Evolutionary conservation across 2,797 vertebrate genomes (phyloP).

Genomic region (Gila robusta): DNA sequence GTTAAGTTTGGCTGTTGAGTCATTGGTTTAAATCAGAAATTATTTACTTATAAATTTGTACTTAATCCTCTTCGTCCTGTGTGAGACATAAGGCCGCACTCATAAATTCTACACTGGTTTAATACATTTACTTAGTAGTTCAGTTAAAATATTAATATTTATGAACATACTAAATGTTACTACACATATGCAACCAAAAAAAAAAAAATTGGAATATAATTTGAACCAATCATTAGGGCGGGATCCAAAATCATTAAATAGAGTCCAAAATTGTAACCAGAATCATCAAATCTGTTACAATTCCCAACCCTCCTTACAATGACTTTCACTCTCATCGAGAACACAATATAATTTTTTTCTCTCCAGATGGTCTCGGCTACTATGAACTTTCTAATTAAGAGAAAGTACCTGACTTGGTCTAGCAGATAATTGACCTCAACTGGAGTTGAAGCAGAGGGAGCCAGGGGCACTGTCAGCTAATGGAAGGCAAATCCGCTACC

Average conservation of each 20-base stretch:
- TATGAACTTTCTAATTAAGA: slow-evolving; percentile 66
- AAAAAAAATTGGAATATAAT: background rate
- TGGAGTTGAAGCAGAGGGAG: slow-evolving; percentile 77
- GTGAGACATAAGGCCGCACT: too few relatives aligned
- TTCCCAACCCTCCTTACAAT: background rate
- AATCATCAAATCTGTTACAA: background rate
- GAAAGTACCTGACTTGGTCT: slow-evolving; percentile 64
- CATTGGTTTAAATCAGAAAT: background rate
- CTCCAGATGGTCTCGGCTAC: slow-evolving; percentile 60
- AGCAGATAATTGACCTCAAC: slow-evolving; percentile 80
- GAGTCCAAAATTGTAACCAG: background rate
- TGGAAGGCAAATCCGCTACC: slow-evolving; percentile 87
- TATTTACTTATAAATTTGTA: background rate
- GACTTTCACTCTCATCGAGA: slow-evolving; percentile 31
- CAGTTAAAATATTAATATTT: background rate
- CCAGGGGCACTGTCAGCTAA: slow-evolving; percentile 81
- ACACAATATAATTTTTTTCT: slow-evolving; percentile 66
- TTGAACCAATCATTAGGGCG: background rate
- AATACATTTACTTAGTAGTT: background rate
- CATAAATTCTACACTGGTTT: background rate
- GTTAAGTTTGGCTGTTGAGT: background rate
- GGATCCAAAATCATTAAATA: background rate
- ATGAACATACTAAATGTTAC: background rate
- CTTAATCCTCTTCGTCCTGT: too few relatives aligned
- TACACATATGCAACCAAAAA: too few relatives aligned